Evolutionary conservation across 2,888 invertebrate genomes (phyloP), one percentile per base, ranked within the genome.

Genomic region (Argyra leucocephala): DNA sequence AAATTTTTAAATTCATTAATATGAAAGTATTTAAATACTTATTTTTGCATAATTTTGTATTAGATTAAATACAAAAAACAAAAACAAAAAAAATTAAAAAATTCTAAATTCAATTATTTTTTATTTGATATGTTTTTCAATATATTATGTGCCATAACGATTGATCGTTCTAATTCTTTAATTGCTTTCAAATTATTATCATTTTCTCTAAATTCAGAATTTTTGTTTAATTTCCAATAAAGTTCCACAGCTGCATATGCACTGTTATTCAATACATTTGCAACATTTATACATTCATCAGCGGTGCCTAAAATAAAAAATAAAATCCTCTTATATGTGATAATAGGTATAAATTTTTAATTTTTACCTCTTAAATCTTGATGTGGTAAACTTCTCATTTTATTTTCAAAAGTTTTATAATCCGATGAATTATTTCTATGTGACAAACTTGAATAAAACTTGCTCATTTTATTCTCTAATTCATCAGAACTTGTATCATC

Each of bases 91-190:
- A 37, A 37, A 48, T 48, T 48, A 18, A 48, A 15, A 48, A 48
- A 18, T 48, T 48, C 48, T 48, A 12, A 48, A 48, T 48, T n/a
- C 5, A 48, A n/a, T 48, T 48, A 48, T 48, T 48, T 48, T 48
- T 48, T 48, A 18, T 18, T 48, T 48, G 48, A 48, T 48, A 48
- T 48, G 48, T 48, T 48, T 48, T 48, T 9, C 18, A 48, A 48
- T 18, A 48, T 48, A 48, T 48, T 48, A 48, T 48, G 48, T 48
- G 48, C 48, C 48, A 48, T 48, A 48, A 48, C 48, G 18, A 48
- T 48, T 18, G 48, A 48, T 48, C 48, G 12, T 48, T 48, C 48
- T 15, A 48, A 48, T 48, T 48, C 48, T 48, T 48, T 48, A 15
- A 48, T n/a, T 3, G 48, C 48, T 48, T 15, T n/a, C 15, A 48